These are phyloP conservation scores for Acheta domesticus DNA, from an alignment of 2,888 invertebrate species.

Conservation along the genomic window DNA sequence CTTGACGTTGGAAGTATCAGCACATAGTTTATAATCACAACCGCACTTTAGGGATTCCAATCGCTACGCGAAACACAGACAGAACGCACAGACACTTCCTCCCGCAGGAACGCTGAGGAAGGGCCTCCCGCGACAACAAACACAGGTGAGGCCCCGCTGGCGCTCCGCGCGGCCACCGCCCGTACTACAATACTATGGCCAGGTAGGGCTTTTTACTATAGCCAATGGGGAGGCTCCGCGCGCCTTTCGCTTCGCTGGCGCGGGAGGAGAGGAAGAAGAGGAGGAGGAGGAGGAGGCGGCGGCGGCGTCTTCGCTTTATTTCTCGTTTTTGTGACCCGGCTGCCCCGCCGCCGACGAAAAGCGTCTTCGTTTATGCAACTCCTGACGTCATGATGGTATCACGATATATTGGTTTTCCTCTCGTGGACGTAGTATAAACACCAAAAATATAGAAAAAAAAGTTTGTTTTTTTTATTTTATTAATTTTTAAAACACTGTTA, in stretches of 20 bases:
- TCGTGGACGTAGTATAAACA: too few species aligned
- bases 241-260: background rate
- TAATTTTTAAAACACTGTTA: too few species aligned
- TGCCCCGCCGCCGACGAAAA: background rate
- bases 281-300: background rate
- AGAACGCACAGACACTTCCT: background rate
- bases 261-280: background rate
- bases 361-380: slow-evolving; percentile 6
- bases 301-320: background rate
- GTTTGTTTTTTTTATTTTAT: too few species aligned
- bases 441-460: too few species aligned
- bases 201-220: slow-evolving; percentile 1
- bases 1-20: background rate
- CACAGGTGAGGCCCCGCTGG: background rate
- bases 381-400: background rate
- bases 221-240: background rate
- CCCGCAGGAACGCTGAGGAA: background rate
- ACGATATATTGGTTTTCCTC: too few species aligned
- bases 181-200: slow-evolving; percentile 3
- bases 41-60: too few species aligned
- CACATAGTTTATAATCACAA: too few species aligned
- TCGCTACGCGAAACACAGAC: background rate
- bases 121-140: background rate
- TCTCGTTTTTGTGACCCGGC: background rate
- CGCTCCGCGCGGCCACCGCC: background rate